Conservation (phyloP, 1,140 invertebrate genomes). For the Mercenaria mercenaria region DNA sequence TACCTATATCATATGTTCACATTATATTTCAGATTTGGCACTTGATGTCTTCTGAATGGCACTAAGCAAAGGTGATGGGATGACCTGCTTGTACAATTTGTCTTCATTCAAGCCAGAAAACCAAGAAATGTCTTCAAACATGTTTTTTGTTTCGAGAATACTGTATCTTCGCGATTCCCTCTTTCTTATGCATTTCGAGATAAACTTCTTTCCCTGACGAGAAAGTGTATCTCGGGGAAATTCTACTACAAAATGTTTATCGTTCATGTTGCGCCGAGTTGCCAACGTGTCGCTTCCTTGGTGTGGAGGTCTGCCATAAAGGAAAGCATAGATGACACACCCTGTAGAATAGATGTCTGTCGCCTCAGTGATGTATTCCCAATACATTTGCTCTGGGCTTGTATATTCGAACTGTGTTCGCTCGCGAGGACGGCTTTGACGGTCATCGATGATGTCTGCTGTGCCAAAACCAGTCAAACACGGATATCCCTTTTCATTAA, state of each 20-base stretch:
- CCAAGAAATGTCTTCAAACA: conserved; percentile 28
- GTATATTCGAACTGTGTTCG: conserved; percentile 34
- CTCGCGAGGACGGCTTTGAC: conserved; percentile 54
- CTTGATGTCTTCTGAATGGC: not conserved
- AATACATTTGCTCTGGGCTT: conserved; percentile 35
- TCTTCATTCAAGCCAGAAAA: conserved; percentile 49
- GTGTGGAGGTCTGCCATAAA: conserved; percentile 51
- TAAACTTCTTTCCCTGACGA: conserved; percentile 5
- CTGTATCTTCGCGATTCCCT: conserved; percentile 4
- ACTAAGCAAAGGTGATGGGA: conserved; percentile 27
- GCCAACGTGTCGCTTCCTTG: not conserved
- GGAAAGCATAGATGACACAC: conserved; percentile 29
- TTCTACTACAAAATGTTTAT: not conserved
- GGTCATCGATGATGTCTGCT: conserved; percentile 32
- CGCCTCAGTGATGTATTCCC: conserved; percentile 6
- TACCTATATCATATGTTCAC: no score
- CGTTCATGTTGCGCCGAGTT: conserved; percentile 27
- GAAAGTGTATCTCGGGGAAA: conserved; percentile 27
- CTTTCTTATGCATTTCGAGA: conserved; percentile 42
- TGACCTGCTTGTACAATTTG: conserved; percentile 42
- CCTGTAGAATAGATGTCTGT: conserved; percentile 44
- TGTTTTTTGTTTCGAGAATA: conserved; percentile 3
- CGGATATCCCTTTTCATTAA: conserved; percentile 41
- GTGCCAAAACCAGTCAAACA: conserved; percentile 49
- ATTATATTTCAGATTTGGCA: no score